Base-by-base conservation (phyloP, 2,113 vertebrate species). In the Caloenas nicobarica region DNA sequence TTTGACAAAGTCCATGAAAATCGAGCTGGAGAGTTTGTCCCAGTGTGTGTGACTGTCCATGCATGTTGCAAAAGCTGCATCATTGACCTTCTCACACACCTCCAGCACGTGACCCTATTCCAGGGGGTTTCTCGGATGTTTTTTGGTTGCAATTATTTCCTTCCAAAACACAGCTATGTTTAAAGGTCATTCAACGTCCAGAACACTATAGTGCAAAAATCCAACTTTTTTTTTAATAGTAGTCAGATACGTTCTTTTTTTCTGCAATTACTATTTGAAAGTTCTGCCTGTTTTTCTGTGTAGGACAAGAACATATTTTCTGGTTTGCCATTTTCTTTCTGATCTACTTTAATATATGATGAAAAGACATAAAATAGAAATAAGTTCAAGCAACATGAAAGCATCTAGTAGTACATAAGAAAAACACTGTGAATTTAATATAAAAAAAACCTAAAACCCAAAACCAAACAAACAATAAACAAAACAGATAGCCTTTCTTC, bases 111-210 rank as follows among this genome's bases (percentile, higher is more conserved):
- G 10, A 48, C 22, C 16, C 3, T 61, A 6, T 64, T 87, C 16
- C 34, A 38, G 19, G 25, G 4, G 2, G 4, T 34, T 83, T 61
- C 10, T 22, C 23, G 2, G 9, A 42, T 10, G 0, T 9, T 56
- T 26, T 72, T 88, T 53, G 3, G 4, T 65, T n/a, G 7, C 6
- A 70, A 28, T 66, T 10, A 18, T 21, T 72, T 78, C 8, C 6
- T 79, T 81, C 33, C 10, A 31, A 65, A 64, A 73, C 6, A 78
- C 16, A 64, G 6, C 10, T 42, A 19, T 23, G 29, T 51, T 78
- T 31, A 69, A 70, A 64, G 18, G 24, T 26, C 24, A 18, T 36
- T 81, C 6, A 2, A 11, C 7, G 44, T 60, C 11, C 14, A 70
- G 26, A 68, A 57, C 2, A 21, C 9, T 19, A 7, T 1, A 15